Base-by-base conservation (phyloP, 1,140 invertebrate genomes). In the Tetranychus cinnabarinus region DNA sequence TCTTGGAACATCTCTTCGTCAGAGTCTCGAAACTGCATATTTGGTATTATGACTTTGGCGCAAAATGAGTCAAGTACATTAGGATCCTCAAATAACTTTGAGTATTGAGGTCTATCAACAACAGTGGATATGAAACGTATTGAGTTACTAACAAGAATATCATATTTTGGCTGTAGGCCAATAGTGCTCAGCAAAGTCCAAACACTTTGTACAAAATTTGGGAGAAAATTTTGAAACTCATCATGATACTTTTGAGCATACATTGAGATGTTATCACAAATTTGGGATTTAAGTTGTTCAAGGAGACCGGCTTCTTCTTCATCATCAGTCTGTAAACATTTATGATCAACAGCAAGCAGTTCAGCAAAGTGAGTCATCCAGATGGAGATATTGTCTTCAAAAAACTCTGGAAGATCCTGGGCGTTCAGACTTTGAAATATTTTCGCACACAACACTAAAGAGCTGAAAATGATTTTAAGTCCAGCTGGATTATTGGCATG, bases 231-330 rank as follows among this genome's bases (percentile, higher is more conserved):
- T 46, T 80, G 78, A 73, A 97, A 97, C 70, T 97, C 93, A 74
- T 97, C 93, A 71, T 93, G 88, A 69, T 97, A 98, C 71, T 97
- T 97, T 66, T 90, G 83, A 1, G 92, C 92, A 74, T 96, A 98
- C 37, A 98, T 75, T 2, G 84, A 80, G 15, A 93, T 81, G 70
- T 95, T 96, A 69, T 95, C 89, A 73, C 92, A 97, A 23, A 97
- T 84, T 76, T 97, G 89, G 0, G 89, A 88, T 66, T 88, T 85
- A 2, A 96, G 75, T 67, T 90, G 82, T 71, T 96, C 91, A 65
- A 95, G 75, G 1, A 95, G 74, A 13, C 89, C 89, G 1, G 88
- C 79, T 69, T 92, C 88, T 66, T 91, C 87, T 63, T 88, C 84
- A 67, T 86, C 76, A 60, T 78, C 75, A 3, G 82, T 82, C 48